These are phyloP conservation scores for Mirounga angustirostris DNA, from an alignment of 2,113 vertebrate genomes.

Conservation along the genomic window DNA sequence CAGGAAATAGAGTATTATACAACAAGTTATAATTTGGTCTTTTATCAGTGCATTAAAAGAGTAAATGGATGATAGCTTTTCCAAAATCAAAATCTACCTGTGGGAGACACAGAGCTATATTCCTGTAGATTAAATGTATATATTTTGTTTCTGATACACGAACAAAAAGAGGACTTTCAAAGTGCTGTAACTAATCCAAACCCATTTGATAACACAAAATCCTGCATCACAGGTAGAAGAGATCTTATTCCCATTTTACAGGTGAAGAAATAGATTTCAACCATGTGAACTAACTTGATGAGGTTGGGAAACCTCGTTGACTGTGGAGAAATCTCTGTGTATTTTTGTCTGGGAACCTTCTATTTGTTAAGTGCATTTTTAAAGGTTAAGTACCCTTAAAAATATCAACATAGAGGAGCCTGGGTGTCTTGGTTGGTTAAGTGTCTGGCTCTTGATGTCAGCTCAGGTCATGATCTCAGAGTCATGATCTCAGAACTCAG, in stretches of 20 bases:
- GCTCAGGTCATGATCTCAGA: not conserved
- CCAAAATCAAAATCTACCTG: not conserved
- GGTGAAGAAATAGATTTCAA: not conserved
- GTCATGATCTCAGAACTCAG: not conserved
- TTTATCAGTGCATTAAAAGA: not conserved
- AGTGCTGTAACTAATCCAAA: not conserved
- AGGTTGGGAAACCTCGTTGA: not conserved
- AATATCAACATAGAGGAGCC: not conserved
- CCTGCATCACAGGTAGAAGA: not conserved
- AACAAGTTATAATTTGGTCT: not conserved
- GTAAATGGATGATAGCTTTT: not conserved
- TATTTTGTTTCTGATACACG: not conserved
- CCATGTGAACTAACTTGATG: not conserved
- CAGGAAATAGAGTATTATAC: not conserved
- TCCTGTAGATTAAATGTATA: not conserved
- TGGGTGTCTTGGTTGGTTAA: not conserved
- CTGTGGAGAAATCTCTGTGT: not conserved
- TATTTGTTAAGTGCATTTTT: not conserved
- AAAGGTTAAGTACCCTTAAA: slow-evolving; percentile 17
- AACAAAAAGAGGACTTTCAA: not conserved
- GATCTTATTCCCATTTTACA: not conserved
- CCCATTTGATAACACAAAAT: not conserved
- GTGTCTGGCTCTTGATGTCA: not conserved
- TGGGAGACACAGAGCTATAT: not conserved
- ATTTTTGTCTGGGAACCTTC: not conserved